Evolutionary conservation across 2,113 vertebrate species (phyloP), one percentile per base, ranked within the genome.

Genomic region (Merops nubicus): DNA sequence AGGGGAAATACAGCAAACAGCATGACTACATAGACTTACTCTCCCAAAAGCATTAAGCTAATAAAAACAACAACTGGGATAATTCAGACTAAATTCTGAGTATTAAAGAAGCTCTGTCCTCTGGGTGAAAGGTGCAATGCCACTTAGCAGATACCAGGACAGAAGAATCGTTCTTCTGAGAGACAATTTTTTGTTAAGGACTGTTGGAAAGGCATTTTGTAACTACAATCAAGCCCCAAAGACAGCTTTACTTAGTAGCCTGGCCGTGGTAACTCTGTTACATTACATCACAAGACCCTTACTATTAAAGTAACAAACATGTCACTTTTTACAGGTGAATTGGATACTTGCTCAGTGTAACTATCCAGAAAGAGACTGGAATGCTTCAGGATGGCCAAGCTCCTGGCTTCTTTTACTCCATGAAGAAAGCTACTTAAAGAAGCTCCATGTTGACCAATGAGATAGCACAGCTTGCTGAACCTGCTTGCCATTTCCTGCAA

Each of bases 371-470:
- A 99, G 96, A 99, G 98, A 96, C 92, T 92, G 54, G 98, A 93
- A 93, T 99, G 98, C 94, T 99, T 99, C 89, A 99, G 97, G 89
- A 99, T 97, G 81, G 98, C 98, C 97, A 99, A 97, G 78, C 96
- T 98, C 85, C 98, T 97, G 85, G 99, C 98, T 69, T 99, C 99
- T 54, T 98, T 98, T 53, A 96, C 96, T 19, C 98, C 98, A 11
- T 98, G 98, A 95, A 99, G 98, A 97, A 99, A 99, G 86, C 97
- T 98, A 74, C 98, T 99, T 87, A 99, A 97, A 68, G 99, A 99
- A 97, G 98, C 97, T 57, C 98, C 98, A 81, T 99, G 99, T 97
- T 99, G 99, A 79, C 99, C 99, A 7, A 99, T 99, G 48, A 99
- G 98, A 96, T 99, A 99, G 96, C 99, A 99, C 64, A 99, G 95